Conservation (phyloP, 2,113 vertebrate species). For the Xenus cinereus region DNA sequence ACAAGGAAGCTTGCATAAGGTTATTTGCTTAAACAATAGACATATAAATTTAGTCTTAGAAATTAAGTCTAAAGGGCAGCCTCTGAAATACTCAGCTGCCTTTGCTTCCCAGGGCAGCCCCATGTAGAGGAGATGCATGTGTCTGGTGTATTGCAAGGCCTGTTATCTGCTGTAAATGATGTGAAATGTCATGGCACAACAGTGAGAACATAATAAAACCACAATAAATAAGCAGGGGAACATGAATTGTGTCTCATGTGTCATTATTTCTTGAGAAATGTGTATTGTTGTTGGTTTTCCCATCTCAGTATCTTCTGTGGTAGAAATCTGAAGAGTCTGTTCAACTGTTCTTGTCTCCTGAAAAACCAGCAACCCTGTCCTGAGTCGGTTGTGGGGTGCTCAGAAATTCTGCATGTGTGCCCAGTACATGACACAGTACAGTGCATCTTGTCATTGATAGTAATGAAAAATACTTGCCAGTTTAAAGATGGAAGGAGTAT, state of each 20-base stretch:
- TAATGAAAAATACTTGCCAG: background rate
- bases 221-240: background rate
- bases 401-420: background rate
- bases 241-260: rapidly evolving
- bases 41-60: background rate
- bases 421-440: background rate
- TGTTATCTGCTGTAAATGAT: background rate
- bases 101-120: background rate
- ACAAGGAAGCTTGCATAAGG: background rate
- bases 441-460: background rate
- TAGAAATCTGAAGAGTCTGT: background rate
- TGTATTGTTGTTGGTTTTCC: background rate
- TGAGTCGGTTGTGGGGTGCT: background rate
- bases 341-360: background rate
- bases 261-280: background rate
- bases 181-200: background rate
- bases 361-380: background rate
- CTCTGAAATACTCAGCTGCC: background rate
- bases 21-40: background rate
- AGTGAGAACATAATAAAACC: background rate
- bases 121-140: rapidly evolving
- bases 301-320: background rate
- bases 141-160: background rate
- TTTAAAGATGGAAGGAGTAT: background rate
- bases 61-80: background rate